Base-by-base conservation (phyloP, 2,888 invertebrate genomes). In the Romanomermis culicivorax region DNA sequence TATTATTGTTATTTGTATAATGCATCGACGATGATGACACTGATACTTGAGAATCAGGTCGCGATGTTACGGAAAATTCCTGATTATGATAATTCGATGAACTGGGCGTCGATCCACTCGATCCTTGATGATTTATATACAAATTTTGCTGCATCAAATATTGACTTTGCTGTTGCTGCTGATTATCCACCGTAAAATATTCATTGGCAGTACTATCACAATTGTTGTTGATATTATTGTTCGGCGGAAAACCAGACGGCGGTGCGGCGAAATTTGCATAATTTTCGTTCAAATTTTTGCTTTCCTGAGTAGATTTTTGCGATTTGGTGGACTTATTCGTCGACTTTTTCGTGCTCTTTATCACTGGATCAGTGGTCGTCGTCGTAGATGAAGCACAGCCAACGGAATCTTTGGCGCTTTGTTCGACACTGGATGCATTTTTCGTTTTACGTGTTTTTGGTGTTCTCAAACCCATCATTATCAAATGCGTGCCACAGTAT, bases 401-500 rank as follows among this genome's bases (percentile, higher is more conserved):
- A n/a, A n/a, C n/a, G n/a, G n/a, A n/a, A n/a, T n/a, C n/a, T n/a
- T n/a, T n/a, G n/a, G n/a, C n/a, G n/a, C n/a, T n/a, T n/a, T n/a
- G n/a, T n/a, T n/a, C n/a, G n/a, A n/a, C n/a, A n/a, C n/a, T n/a
- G 27, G 51, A 23, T 23, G 20, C 14, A 4, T 27, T 23, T 17
- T 42, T 20, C 42, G 42, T 36, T 26, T 52, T 55, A n/a, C 58
- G 55, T 26, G 53, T 57, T 54, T 64, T 63, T n/a, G 64, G 60
- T 49, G 60, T 56, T 20, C 52, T 59, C 53, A 59, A 25, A 42
- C 65, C 65, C 36, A 58, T 56, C 61, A 61, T 62, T 14, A 65
- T 66, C 42, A 64, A 51, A 56, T 65, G 65, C 7, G 66, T 66
- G 42, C 59, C 59, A 55, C 65, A 65, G 52, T 59, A 64, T 20